phyloP scores from a whole-genome alignment of 1,140 invertebrate genomes.

The Diabrotica undecimpunctata region DNA sequence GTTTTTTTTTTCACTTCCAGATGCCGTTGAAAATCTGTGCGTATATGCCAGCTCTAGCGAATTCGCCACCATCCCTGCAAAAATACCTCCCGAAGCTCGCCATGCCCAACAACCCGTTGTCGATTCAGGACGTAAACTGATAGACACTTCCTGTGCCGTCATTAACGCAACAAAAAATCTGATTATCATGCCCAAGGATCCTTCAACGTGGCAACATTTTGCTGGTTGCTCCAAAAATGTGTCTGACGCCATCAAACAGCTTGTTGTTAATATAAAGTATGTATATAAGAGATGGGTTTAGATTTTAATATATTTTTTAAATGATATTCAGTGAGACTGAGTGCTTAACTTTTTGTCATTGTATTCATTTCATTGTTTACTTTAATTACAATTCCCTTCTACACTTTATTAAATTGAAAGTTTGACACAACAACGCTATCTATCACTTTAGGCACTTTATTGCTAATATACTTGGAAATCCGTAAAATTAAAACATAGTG shows the following conservation, averaged over 20 bases:
- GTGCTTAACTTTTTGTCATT: no score
- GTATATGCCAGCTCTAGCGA: conserved; percentile 91
- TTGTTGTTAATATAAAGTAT: conserved; percentile 84
- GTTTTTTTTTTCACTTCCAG: conserved; percentile 41
- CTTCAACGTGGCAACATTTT: conserved; percentile 88
- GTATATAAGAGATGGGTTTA: conserved; percentile 17
- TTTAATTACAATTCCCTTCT: no score
- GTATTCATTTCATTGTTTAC: no score
- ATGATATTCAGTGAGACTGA: neutral
- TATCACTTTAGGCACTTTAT: no score
- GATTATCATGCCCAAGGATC: conserved; percentile 85
- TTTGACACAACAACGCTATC: no score
- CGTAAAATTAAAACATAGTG: no score
- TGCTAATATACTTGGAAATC: no score
- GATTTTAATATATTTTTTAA: neutral
- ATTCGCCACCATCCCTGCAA: conserved; percentile 87
- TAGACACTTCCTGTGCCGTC: conserved; percentile 84
- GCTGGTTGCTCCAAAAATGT: conserved; percentile 92
- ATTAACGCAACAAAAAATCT: conserved; percentile 86
- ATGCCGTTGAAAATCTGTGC: conserved; percentile 89
- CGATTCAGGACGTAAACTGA: conserved; percentile 74
- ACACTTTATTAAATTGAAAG: no score
- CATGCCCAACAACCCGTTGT: conserved; percentile 85
- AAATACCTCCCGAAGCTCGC: conserved; percentile 76
- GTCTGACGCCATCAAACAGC: conserved; percentile 91